Conservation (phyloP, 2,113 vertebrate species). For the Boleophthalmus pectinirostris region DNA sequence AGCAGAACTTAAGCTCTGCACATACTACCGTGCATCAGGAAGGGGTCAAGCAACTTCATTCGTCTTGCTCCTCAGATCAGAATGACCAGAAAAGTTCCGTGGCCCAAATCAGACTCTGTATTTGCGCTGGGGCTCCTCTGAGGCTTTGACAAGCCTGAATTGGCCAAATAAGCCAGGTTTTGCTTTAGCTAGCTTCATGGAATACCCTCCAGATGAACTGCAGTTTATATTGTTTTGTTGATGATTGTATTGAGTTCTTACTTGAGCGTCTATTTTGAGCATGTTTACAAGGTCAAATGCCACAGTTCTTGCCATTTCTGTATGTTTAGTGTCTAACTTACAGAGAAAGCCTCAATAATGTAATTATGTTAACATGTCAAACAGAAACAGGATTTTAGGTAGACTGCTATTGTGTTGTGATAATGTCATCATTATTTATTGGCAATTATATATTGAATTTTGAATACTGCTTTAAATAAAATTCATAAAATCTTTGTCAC, state of each 20-base stretch:
- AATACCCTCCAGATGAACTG: neutral
- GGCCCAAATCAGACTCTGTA: too few species aligned
- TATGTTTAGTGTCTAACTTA: neutral
- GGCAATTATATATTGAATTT: neutral
- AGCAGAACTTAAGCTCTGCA: too few species aligned
- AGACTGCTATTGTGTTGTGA: neutral
- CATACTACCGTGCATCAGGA: too few species aligned
- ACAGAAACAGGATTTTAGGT: neutral
- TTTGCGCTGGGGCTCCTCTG: too few species aligned
- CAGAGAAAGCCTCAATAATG: neutral
- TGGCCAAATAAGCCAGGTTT: too few species aligned
- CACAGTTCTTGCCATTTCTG: neutral
- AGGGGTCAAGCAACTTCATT: too few species aligned
- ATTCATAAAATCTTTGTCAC: neutral
- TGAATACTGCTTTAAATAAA: neutral
- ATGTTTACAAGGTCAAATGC: neutral
- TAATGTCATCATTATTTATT: neutral
- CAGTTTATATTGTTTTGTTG: neutral
- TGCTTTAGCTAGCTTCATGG: too few species aligned
- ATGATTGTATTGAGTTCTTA: neutral
- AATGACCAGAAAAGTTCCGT: too few species aligned
- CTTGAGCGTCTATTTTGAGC: neutral
- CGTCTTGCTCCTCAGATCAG: too few species aligned
- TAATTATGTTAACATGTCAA: neutral
- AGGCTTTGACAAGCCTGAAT: too few species aligned